A percentile compares a stretch with the other conserved stretches of the same genome.
Conservation (phyloP, 2,888 invertebrate species). For the Ophion slaviceki region DNA sequence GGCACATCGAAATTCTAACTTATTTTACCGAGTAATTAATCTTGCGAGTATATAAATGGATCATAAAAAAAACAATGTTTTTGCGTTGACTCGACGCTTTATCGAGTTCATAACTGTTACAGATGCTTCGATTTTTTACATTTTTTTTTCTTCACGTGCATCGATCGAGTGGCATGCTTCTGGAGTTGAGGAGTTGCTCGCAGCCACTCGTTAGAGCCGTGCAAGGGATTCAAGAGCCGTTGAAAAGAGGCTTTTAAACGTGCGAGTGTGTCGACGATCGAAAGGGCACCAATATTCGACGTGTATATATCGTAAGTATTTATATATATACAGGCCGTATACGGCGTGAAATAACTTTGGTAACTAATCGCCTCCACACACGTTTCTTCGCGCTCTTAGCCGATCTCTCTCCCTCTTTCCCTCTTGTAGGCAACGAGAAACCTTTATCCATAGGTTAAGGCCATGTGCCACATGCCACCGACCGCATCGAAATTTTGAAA, state of each 20-base stretch:
- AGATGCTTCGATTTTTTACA: constrained; percentile 26
- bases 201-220: constrained; percentile 16
- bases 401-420: constrained; percentile 28
- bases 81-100: not conserved
- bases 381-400: constrained; percentile 61
- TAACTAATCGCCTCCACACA: constrained; percentile 73
- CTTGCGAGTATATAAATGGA: not conserved
- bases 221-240: constrained; percentile 36
- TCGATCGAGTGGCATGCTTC: constrained; percentile 51
- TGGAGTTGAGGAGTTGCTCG: constrained; percentile 42
- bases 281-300: constrained; percentile 30
- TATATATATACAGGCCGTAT: constrained; percentile 60
- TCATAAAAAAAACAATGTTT: constrained; percentile 8
- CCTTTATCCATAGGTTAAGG: constrained; percentile 69
- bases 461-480: too few relatives aligned
- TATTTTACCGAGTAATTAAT: too few relatives aligned
- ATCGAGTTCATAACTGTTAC: not conserved
- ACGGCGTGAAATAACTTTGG: constrained; percentile 73
- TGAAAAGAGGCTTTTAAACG: constrained; percentile 48
- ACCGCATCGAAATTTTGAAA: too few relatives aligned
- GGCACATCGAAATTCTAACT: not conserved
- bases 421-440: constrained; percentile 63
- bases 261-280: constrained; percentile 45
- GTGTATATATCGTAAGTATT: constrained; percentile 19
- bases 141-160: not conserved